Conservation (phyloP, 2,113 vertebrate genomes). For the Leucopsar rothschildi region DNA sequence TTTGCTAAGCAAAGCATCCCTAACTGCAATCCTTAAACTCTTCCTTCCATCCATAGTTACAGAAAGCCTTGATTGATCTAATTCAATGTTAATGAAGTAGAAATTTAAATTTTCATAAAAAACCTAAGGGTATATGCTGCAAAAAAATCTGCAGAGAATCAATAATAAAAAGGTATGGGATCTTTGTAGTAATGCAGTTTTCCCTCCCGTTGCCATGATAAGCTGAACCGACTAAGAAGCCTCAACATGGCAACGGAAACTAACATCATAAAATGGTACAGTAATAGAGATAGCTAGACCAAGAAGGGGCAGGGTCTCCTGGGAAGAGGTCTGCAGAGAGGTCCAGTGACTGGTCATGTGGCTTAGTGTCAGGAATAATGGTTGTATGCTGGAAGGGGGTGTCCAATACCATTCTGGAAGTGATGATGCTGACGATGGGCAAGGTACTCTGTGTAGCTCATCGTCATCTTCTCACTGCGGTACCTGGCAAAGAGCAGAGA, state of each 20-base stretch:
- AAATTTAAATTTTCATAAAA: conserved; percentile 70
- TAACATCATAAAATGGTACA: conserved; percentile 99
- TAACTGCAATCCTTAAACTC: conserved; percentile 60
- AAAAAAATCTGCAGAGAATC: conserved; percentile 81
- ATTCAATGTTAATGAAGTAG: conserved; percentile 70
- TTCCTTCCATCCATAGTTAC: conserved; percentile 95
- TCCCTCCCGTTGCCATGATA: conserved; percentile 94
- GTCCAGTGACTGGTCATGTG: conserved; percentile 98
- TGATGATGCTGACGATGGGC: conserved; percentile 98
- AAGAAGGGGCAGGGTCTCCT: conserved; percentile 96
- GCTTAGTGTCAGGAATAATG: conserved; percentile 99
- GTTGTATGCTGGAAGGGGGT: conserved; percentile 98
- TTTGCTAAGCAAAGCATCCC: conserved; percentile 41
- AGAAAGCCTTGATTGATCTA: conserved; percentile 83
- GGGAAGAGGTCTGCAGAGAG: conserved; percentile 99
- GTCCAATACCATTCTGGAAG: conserved; percentile 99
- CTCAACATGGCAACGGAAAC: conserved; percentile 95
- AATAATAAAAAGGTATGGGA: conserved; percentile 76
- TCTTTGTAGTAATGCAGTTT: conserved; percentile 80
- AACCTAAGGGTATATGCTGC: conserved; percentile 82
- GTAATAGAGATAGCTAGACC: conserved; percentile 99
- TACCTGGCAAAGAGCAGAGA: conserved; percentile 78
- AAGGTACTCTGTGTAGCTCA: conserved; percentile 99
- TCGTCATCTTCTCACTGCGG: conserved; percentile 99
- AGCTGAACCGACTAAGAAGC: conserved; percentile 65